Evolutionary conservation across 1,140 invertebrate genomes (phyloP), one percentile per base, ranked within the genome.

Genomic region (Bombyx mori): DNA sequence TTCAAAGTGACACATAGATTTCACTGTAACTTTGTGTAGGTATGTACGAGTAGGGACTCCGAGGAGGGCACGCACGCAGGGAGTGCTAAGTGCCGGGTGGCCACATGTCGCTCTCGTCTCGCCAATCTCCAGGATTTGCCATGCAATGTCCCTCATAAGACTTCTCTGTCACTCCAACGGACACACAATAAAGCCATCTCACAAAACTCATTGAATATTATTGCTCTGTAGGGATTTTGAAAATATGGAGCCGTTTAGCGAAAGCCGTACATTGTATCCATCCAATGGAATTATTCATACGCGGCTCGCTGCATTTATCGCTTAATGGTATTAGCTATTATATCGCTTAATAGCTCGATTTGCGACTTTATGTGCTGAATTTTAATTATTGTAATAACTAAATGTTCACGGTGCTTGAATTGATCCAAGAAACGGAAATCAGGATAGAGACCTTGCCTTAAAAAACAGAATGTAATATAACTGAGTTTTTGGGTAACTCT

Each of bases 221-320:
- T 88, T 88, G 87, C 86, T 87, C 87, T 87, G 85, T 82, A 73
- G 77, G 76, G 86, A 89, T 88, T 85, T 88, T 87, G 81, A 85
- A 87, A 88, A 88, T 88, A 88, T 89, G 87, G 79, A 88, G 75
- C 77, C 83, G 81, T 86, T 85, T 88, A 88, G 76, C 77, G 71
- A 82, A 81, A 85, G 79, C 83, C 77, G 74, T 79, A 86, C 79
- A 86, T 81, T 87, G 85, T 87, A 85, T 86, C 82, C 73, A 75
- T 79, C 73, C 74, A 68, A 65, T 74, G 82, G 80, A 85, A 87
- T 87, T 85, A 87, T 87, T 87, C 84, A 86, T 82, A 82, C 70
- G 67, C 75, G 78, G 62, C 73, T 69, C 76, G 77, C 70, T 82
- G 81, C 79, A 82, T 87, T 85, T 85, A 87, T 85, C 84, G 84